Conservation (phyloP, 2,113 vertebrate species). For the Sprattus sprattus region DNA sequence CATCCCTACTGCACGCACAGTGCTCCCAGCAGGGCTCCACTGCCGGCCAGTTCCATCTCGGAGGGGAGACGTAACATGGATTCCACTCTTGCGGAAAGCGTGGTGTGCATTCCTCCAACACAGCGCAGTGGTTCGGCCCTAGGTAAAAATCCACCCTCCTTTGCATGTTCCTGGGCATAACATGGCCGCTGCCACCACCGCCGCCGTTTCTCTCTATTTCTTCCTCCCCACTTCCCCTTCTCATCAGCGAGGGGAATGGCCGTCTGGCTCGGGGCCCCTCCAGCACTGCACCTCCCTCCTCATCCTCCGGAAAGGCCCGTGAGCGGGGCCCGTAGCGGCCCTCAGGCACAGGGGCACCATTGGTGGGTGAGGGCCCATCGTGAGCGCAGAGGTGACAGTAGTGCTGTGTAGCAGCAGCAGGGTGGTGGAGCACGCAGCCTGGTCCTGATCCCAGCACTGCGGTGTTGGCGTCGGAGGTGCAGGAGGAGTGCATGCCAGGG, state of each 20-base stretch:
- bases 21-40: constrained; percentile 54
- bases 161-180: constrained; percentile 5
- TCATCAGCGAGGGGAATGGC: background rate
- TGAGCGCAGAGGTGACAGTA: constrained; percentile 49
- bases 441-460: background rate
- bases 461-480: constrained; percentile 8
- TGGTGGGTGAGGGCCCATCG: constrained; percentile 40
- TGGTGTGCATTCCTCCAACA: constrained; percentile 50
- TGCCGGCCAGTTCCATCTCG: constrained; percentile 55
- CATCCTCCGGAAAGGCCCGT: background rate
- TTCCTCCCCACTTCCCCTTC: constrained; percentile 29
- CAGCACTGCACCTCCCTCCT: constrained; percentile 34
- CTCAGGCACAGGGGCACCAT: constrained; percentile 7
- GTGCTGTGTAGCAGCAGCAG: constrained; percentile 36
- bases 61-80: constrained; percentile 23
- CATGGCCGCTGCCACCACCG: background rate
- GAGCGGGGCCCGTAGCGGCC: background rate
- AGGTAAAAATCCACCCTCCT: constrained; percentile 28
- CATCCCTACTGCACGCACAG: constrained; percentile 57
- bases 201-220: background rate
- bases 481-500: constrained; percentile 67
- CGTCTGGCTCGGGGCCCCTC: constrained; percentile 42
- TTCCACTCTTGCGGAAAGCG: constrained; percentile 58
- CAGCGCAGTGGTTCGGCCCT: constrained; percentile 53
- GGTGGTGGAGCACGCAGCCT: constrained; percentile 29